Conservation (phyloP, 2,888 invertebrate species). For the Escarpia spicata region DNA sequence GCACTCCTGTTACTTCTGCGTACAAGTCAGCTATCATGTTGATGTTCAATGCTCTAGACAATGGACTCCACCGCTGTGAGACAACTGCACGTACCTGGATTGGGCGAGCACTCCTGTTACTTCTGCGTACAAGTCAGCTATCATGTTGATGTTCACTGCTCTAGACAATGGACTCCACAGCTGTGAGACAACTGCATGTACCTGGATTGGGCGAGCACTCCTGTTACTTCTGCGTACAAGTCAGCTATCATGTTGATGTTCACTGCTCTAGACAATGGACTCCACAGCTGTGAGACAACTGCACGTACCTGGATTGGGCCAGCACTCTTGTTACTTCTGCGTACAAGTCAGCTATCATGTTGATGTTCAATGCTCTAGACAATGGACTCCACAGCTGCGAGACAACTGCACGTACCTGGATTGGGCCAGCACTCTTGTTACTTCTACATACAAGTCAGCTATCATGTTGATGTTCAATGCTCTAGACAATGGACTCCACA, state of each 20-base stretch:
- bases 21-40: constrained; percentile 77
- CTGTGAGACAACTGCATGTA: constrained; percentile 33
- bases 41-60: neutral
- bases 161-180: neutral
- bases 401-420: constrained; percentile 71
- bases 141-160: neutral
- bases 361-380: too few relatives aligned
- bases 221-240: constrained; percentile 97
- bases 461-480: neutral
- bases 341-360: too few relatives aligned
- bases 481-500: neutral
- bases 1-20: constrained; percentile 95
- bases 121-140: constrained; percentile 90
- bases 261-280: neutral
- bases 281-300: too few relatives aligned
- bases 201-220: constrained; percentile 91
- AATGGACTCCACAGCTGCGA: too few relatives aligned
- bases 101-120: constrained; percentile 95
- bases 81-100: constrained; percentile 71
- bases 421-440: constrained; percentile 93
- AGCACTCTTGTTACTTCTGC: too few relatives aligned
- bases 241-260: constrained; percentile 68
- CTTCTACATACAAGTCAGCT: constrained; percentile 93
- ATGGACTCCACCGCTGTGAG: neutral
- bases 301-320: too few relatives aligned